Conservation (phyloP, 2,113 vertebrate genomes). For the Grammomys dolichurus region DNA sequence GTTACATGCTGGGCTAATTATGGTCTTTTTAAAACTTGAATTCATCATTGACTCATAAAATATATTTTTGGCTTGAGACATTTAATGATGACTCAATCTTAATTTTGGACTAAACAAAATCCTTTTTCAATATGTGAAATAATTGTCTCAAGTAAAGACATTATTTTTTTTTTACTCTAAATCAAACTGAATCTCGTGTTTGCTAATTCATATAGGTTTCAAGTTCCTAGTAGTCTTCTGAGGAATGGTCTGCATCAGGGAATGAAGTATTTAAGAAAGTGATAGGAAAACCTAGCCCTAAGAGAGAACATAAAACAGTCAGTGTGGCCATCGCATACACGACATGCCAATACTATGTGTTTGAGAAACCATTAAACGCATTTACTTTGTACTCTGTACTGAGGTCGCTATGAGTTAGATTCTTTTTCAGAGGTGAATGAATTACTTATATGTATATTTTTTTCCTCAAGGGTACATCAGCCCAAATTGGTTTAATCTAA, state of each 20-base stretch:
- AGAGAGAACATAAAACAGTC: too few species aligned
- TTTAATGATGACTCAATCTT: conserved; percentile 83
- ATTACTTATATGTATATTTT: conserved; percentile 14
- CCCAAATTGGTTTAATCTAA: background rate
- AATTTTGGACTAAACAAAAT: conserved; percentile 84
- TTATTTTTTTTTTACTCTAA: conserved; percentile 30
- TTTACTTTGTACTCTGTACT: background rate
- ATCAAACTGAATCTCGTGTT: conserved; percentile 59
- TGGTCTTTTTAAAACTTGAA: conserved; percentile 35
- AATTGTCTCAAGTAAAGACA: conserved; percentile 73
- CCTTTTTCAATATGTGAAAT: conserved; percentile 64
- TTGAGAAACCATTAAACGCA: background rate
- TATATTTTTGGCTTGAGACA: conserved; percentile 77
- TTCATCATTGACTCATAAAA: conserved; percentile 71
- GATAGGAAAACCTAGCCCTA: background rate
- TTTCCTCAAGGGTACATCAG: background rate
- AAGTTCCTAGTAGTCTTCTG: conserved; percentile 12
- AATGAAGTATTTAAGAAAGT: conserved; percentile 45
- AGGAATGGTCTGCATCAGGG: background rate
- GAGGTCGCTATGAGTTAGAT: background rate
- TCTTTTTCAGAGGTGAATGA: background rate
- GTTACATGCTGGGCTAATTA: conserved; percentile 66
- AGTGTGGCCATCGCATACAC: too few species aligned
- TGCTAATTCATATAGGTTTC: background rate
- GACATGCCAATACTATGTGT: background rate